phyloP scores from a whole-genome alignment of 2,888 invertebrate genomes.

The Stenchaetothrips biformis region DNA sequence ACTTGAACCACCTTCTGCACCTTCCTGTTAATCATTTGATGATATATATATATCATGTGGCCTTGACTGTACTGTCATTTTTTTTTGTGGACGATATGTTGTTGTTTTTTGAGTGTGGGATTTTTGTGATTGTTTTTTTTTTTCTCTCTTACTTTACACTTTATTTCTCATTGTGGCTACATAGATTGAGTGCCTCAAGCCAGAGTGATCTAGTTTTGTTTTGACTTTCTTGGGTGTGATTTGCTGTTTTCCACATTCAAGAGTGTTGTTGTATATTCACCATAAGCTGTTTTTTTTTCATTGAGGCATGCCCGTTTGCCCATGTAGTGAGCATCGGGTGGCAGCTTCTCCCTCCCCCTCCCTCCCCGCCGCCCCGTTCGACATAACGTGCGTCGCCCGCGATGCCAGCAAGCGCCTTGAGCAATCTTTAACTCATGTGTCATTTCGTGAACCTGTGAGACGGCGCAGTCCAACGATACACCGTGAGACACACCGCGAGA shows the following conservation, averaged over 20 bases:
- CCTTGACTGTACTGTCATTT: conserved; percentile 34
- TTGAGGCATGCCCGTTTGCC: too few species aligned
- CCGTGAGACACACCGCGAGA: too few species aligned
- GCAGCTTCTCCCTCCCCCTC: neutral
- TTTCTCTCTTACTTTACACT: conserved; percentile 12
- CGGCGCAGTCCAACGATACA: neutral
- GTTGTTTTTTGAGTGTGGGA: conserved; percentile 30
- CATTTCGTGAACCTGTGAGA: neutral
- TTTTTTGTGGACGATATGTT: conserved; percentile 31
- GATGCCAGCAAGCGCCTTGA: neutral
- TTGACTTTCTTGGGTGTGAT: conserved; percentile 23
- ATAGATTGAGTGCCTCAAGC: conserved; percentile 21
- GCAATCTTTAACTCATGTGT: neutral
- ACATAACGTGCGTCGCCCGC: too few species aligned
- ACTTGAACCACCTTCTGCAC: conserved; percentile 9
- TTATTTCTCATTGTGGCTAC: conserved; percentile 27
- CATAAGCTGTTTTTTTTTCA: neutral
- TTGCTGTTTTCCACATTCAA: conserved; percentile 24
- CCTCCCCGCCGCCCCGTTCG: neutral
- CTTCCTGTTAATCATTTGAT: neutral
- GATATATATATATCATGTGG: conserved; percentile 30
- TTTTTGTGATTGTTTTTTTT: conserved; percentile 28
- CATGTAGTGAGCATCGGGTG: neutral
- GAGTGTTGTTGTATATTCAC: neutral
- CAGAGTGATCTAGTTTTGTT: neutral